phyloP scores from a whole-genome alignment of 2,888 invertebrate genomes.

The Clistopyga incitator region DNA sequence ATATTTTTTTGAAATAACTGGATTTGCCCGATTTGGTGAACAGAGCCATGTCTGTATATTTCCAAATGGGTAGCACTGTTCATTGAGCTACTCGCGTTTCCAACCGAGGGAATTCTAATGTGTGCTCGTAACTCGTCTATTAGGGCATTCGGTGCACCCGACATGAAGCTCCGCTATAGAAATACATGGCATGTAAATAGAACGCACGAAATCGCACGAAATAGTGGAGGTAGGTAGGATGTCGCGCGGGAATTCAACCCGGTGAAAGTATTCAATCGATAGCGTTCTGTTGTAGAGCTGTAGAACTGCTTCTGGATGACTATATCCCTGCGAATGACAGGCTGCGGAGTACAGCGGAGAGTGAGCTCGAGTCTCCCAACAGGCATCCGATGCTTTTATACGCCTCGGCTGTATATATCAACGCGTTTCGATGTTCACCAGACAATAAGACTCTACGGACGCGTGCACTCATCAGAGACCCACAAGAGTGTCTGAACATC shows the following conservation, averaged over 20 bases:
- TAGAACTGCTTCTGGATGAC: constrained; percentile 42
- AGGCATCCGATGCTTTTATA: constrained; percentile 34
- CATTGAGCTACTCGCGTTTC: constrained; percentile 45
- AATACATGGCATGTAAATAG: constrained; percentile 57
- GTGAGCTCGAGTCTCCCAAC: constrained; percentile 35
- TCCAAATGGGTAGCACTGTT: constrained; percentile 46
- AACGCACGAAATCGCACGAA: constrained; percentile 49
- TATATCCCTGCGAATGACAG: constrained; percentile 60
- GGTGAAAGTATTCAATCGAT: constrained; percentile 53
- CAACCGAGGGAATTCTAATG: constrained; percentile 18
- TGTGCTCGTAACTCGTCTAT: constrained; percentile 12
- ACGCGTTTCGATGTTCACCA: constrained; percentile 34
- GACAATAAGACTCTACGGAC: constrained; percentile 45
- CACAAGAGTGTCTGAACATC: constrained; percentile 25
- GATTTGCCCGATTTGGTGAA: not conserved
- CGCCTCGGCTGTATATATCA: not conserved
- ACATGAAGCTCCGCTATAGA: constrained; percentile 43
- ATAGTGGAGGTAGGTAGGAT: constrained; percentile 14
- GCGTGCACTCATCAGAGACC: constrained; percentile 25
- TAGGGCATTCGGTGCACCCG: constrained; percentile 20
- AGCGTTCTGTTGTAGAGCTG: constrained; percentile 27
- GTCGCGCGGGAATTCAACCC: constrained; percentile 25
- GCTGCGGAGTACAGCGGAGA: constrained; percentile 26
- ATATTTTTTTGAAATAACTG: not conserved
- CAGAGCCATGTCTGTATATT: constrained; percentile 37